A percentile compares a stretch with the other conserved stretches of the same genome.
Evolutionary conservation across 2,113 vertebrate species (phyloP).

Genomic region (Geothlypis trichas): DNA sequence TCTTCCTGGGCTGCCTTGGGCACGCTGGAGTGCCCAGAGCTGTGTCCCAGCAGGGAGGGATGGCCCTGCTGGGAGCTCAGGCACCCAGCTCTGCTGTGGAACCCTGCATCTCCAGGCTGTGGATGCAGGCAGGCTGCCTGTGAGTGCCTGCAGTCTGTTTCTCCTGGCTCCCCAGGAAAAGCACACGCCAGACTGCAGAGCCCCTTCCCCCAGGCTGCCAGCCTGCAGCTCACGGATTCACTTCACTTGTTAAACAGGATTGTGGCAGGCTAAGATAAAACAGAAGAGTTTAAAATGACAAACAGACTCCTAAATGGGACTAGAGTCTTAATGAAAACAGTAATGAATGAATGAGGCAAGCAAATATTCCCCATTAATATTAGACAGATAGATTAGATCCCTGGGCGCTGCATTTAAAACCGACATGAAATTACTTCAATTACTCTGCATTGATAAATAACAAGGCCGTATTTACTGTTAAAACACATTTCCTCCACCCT

Average conservation of each 20-base stretch:
- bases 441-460: constrained; percentile 73
- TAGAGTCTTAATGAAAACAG: constrained; percentile 76
- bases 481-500: not conserved
- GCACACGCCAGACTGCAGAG: constrained; percentile 27
- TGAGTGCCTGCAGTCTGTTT: not conserved
- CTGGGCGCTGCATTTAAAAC: constrained; percentile 60
- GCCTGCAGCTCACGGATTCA: constrained; percentile 39
- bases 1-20: not conserved
- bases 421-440: constrained; percentile 71
- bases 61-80: not conserved
- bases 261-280: constrained; percentile 68
- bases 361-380: constrained; percentile 76
- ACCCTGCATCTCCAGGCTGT: not conserved
- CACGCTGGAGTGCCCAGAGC: not conserved
- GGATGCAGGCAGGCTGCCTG: not conserved
- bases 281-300: constrained; percentile 75
- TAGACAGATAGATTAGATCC: constrained; percentile 72
- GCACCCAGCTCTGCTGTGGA: not conserved
- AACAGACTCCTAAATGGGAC: constrained; percentile 75
- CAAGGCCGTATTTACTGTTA: constrained; percentile 42
- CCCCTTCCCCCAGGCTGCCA: constrained; percentile 42
- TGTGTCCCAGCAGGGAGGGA: not conserved
- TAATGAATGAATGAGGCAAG: constrained; percentile 70
- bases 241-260: constrained; percentile 58
- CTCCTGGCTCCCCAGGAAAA: not conserved